Conservation (phyloP, 2,113 vertebrate genomes). For the Zingel zingel region DNA sequence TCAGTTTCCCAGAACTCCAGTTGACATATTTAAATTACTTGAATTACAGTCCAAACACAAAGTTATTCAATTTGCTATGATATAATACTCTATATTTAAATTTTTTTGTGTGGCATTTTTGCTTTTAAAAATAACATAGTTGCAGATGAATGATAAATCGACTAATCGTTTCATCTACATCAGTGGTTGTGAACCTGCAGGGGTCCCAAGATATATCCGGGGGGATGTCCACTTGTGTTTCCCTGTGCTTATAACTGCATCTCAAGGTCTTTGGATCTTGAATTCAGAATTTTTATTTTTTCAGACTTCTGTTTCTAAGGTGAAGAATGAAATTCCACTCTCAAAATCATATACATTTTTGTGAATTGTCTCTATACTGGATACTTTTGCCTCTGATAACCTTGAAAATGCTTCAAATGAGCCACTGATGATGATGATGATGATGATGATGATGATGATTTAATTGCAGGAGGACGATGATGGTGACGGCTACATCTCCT, state of each 20-base stretch:
- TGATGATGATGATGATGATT: slow-evolving; percentile 9
- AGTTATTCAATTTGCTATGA: too few species aligned
- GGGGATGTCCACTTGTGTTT: not conserved
- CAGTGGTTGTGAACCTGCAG: too few species aligned
- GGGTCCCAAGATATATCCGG: too few species aligned
- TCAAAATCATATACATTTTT: not conserved
- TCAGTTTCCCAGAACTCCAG: too few species aligned
- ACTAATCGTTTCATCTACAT: too few species aligned
- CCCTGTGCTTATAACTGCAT: not conserved
- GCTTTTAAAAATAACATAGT: too few species aligned
- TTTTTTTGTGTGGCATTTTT: too few species aligned
- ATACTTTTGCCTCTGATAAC: not conserved
- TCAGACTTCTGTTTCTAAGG: not conserved
- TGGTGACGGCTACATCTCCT: slow-evolving; percentile 82
- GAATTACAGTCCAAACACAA: too few species aligned
- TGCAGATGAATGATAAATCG: too few species aligned
- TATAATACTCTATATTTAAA: too few species aligned
- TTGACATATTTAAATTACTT: too few species aligned
- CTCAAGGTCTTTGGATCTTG: not conserved
- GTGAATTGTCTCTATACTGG: not conserved
- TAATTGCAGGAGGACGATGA: slow-evolving; percentile 80
- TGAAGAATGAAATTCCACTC: not conserved
- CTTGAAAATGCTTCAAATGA: not conserved
- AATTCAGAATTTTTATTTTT: not conserved
- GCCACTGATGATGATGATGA: not conserved